phyloP scores from a whole-genome alignment of 2,113 vertebrate species.

The Gallinago jamesoni region DNA sequence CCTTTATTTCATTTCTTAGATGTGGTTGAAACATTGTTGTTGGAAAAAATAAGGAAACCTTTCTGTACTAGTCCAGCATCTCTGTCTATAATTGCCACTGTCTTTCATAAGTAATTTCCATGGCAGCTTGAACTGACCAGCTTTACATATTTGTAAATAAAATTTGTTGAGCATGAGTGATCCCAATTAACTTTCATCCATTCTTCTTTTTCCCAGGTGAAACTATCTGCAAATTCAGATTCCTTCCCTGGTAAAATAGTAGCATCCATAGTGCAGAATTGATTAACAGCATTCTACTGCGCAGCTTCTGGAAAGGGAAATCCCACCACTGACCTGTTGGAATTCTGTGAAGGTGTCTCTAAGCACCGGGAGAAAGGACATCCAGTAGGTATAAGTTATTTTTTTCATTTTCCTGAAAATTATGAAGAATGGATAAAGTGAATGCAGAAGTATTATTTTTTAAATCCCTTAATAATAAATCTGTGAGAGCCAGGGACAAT shows the following conservation, averaged over 20 bases:
- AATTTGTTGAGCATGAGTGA: background rate
- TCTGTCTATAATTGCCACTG: background rate
- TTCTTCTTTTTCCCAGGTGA: background rate
- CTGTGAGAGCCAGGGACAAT: background rate
- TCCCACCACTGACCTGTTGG: background rate
- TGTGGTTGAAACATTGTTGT: background rate
- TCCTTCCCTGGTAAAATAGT: background rate
- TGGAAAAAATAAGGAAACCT: background rate
- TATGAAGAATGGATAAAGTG: background rate
- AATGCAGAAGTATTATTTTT: background rate
- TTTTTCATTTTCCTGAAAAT: background rate
- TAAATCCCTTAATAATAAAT: background rate
- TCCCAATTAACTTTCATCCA: background rate
- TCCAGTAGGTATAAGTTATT: background rate
- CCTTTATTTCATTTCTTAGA: background rate
- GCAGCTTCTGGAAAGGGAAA: background rate
- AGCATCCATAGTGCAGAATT: background rate
- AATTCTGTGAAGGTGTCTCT: background rate
- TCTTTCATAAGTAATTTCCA: background rate
- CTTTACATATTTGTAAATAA: slow-evolving; percentile 16
- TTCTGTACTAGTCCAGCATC: background rate
- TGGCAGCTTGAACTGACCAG: background rate
- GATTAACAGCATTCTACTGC: background rate
- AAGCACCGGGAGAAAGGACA: background rate
- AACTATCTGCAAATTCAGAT: background rate